Percentiles rank a stretch among this genome's conserved stretches.
These are phyloP conservation scores for Arnoldichthys spilopterus DNA, from an alignment of 2,797 vertebrate genomes.

Conservation along the genomic window DNA sequence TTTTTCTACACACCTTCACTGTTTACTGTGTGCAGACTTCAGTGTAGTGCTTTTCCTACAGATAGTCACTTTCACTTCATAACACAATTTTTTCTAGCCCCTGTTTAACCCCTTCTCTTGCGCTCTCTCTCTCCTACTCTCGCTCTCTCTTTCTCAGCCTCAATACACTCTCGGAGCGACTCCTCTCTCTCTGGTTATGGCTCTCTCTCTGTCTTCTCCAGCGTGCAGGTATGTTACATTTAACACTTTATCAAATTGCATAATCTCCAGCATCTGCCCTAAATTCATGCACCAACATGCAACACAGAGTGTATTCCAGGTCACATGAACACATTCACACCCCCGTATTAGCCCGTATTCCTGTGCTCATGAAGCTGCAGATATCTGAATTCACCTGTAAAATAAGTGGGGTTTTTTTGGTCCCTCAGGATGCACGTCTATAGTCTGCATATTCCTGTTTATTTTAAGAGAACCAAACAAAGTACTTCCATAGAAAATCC, in stretches of 20 bases:
- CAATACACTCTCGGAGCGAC: conserved; percentile 84
- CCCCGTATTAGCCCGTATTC: background rate
- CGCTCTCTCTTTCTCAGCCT: conserved; percentile 68
- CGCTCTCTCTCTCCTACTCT: no score
- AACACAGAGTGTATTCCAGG: background rate
- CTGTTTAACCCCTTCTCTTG: no score
- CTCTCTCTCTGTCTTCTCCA: conserved; percentile 80
- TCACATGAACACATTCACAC: background rate
- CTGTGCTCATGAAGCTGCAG: background rate
- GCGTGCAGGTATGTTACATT: conserved; percentile 71
- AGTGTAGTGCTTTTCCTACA: background rate
- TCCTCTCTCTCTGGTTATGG: conserved; percentile 83
- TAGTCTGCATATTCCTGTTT: conserved; percentile 16
- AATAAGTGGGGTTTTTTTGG: background rate
- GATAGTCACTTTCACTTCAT: no score
- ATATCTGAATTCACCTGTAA: background rate
- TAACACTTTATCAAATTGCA: no score
- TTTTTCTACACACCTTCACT: no score
- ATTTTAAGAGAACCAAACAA: conserved; percentile 18
- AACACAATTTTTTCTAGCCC: no score
- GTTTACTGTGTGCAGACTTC: background rate
- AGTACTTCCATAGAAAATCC: conserved; percentile 13
- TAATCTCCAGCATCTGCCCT: background rate
- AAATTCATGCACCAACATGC: background rate
- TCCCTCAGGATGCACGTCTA: background rate